Evolutionary conservation across 2,888 invertebrate species (phyloP), one percentile per base, ranked within the genome.

Genomic region (Elgonia sp.): DNA sequence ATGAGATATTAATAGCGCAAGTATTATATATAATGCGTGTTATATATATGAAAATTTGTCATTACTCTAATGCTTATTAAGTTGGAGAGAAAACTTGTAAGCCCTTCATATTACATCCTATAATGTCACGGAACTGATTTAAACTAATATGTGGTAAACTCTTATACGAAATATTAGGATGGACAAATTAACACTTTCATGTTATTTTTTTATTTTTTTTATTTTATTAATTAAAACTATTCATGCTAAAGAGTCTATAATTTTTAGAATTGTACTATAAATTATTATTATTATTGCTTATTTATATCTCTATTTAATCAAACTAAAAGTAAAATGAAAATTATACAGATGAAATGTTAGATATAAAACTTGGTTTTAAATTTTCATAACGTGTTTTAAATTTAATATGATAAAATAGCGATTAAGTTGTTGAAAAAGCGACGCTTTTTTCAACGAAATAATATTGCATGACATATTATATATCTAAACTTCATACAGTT

Each of bases 341-440:
- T 82, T 65, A 65, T 46, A 57, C 40, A 65, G 76, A 83, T 76
- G 69, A 60, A 75, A 76, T 42, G 83, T 62, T 57, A 21, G 83
- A 83, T 83, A 83, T 1, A 60, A 42, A 76, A 76, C 20, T 69
- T 83, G 46, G 65, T 76, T 60, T 16, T 14, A 75, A 83, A 76
- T 60, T 81, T 81, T 70, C 20, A 40, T 81, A 81, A 21, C 69
- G 65, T 69, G 83, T 75, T 57, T 75, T 69, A 69, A 76, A 21
- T 75, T 83, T 69, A 50, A 76, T 76, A 39, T 83, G 83, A 83
- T 83, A 76, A 83, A 83, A 69, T 69, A 83, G 37, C 83, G 73
- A 83, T 83, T 76, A 83, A 83, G 67, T 42, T 75, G 65, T 83
- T 67, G 81, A 67, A 75, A 75, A 81, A 75, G 50, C 20, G n/a